phyloP scores from a whole-genome alignment of 2,113 vertebrate genomes.

The Callocephalon fimbriatum region DNA sequence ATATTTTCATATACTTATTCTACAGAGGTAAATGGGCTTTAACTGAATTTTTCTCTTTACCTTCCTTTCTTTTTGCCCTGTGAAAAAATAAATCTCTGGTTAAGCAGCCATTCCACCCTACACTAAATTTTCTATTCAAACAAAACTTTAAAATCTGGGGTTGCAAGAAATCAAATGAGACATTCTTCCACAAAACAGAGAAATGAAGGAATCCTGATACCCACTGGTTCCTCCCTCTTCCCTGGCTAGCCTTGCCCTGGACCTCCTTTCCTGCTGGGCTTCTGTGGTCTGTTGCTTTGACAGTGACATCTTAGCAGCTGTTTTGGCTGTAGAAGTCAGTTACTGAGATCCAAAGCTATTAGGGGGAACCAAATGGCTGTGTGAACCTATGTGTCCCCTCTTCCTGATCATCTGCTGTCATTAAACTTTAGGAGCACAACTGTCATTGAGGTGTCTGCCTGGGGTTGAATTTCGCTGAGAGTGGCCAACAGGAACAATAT shows the following conservation, averaged over 20 bases:
- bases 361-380: background rate
- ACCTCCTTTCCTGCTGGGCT: background rate
- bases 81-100: background rate
- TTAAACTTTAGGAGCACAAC: background rate
- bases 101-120: background rate
- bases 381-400: background rate
- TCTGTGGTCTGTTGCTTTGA: accelerated
- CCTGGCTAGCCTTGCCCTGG: background rate
- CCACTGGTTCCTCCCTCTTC: background rate
- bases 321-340: background rate
- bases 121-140: background rate
- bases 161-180: background rate
- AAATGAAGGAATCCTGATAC: background rate
- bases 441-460: background rate
- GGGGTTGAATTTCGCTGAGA: background rate
- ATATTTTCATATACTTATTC: background rate
- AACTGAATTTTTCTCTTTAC: background rate
- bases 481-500: background rate
- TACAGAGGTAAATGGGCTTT: background rate
- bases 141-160: background rate
- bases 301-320: background rate
- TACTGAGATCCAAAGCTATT: background rate
- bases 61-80: background rate
- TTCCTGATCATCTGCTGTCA: background rate
- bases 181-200: background rate